Evolutionary conservation across 2,797 vertebrate genomes (phyloP), one percentile per base, ranked within the genome.

Genomic region (Urocyon cinereoargenteus): DNA sequence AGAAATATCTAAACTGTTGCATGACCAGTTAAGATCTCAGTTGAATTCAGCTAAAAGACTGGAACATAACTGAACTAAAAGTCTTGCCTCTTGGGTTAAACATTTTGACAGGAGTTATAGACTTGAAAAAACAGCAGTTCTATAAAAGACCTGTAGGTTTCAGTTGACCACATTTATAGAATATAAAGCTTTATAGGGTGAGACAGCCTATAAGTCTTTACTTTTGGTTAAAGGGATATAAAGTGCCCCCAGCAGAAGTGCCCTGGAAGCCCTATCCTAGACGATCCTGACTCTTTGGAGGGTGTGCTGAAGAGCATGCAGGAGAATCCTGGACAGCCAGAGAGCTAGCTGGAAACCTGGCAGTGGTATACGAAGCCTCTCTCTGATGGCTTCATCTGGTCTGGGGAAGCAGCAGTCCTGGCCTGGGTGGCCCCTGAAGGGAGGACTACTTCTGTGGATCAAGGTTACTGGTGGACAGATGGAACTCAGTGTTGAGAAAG

Each of bases 41-140:
- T 62, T 92, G 10, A 85, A 92, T 64, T 79, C 4, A 34, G 51
- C 66, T 78, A 28, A 86, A 82, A 70, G 68, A 5, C 2, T 64
- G 28, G 84, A 93, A 31, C 22, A 28, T 24, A 62, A 55, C 66
- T 40, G 40, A 86, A 51, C 55, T 84, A 62, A 40, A 51, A 85
- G 19, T 75, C 31, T 8, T 82, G 15, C 22, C 14, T 82, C 51
- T 87, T 49, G 61, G 31, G 81, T 62, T 91, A 77, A 91, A 94
- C 21, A 36, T 89, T 31, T 86, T 64, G 51, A 61, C 1, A 18
- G 18, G 66, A 83, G 8, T 70, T 70, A 77, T 36, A 57, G 66
- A 61, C 49, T 84, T 57, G 81, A 51, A 87, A 90, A 93, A 94
- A 19, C 7, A 95, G 40, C 31, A 55, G 59, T 96, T 85, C 22